Evolutionary conservation across 2,797 vertebrate species (phyloP).

Genomic region (Gephyroberyx darwinii): DNA sequence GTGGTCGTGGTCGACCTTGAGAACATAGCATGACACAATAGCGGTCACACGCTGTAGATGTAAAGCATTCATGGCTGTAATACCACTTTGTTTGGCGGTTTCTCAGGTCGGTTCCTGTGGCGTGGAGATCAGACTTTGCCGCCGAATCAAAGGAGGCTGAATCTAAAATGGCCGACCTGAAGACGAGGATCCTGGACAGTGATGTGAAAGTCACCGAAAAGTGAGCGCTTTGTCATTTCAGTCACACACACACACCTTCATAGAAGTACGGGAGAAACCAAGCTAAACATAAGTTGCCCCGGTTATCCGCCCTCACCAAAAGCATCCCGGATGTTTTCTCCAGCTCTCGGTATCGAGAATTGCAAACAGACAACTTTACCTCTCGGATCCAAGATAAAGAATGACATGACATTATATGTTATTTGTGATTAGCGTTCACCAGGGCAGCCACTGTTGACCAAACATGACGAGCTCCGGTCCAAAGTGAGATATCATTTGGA

Average conservation of each 20-base stretch:
- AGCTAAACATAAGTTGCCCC: not conserved
- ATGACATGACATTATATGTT: too few species aligned
- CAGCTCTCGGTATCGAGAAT: too few species aligned
- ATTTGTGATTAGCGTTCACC: too few species aligned
- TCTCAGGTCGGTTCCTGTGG: conserved; percentile 85
- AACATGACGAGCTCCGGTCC: too few species aligned
- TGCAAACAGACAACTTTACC: too few species aligned
- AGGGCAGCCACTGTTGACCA: too few species aligned
- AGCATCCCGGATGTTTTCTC: not conserved
- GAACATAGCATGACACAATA: too few species aligned
- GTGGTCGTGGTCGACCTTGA: too few species aligned
- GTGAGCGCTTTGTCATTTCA: conserved; percentile 62
- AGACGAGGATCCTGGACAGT: conserved; percentile 73
- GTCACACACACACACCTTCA: not conserved
- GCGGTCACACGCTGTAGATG: not conserved
- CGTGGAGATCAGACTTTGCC: conserved; percentile 85
- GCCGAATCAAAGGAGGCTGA: conserved; percentile 85
- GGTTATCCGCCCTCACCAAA: too few species aligned
- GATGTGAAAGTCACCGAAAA: conserved; percentile 75
- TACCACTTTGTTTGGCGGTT: not conserved
- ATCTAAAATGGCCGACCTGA: conserved; percentile 80
- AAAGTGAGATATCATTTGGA: too few species aligned
- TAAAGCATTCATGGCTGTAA: not conserved
- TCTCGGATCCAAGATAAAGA: too few species aligned
- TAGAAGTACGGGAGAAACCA: not conserved